Evolutionary conservation across 2,888 invertebrate species (phyloP).

Genomic region (Iselma pallidipennis): DNA sequence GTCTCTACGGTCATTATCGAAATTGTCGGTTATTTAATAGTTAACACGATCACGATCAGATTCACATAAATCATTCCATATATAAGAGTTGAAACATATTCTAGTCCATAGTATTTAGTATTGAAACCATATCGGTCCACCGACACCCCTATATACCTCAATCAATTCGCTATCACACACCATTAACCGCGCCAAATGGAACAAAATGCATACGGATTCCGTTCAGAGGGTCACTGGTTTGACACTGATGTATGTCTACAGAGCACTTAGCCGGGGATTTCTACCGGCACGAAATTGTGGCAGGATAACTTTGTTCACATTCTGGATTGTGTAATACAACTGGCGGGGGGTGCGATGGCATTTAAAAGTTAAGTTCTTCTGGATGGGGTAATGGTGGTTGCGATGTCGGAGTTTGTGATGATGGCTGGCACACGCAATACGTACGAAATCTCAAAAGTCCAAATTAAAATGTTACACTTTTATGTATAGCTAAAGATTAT

Average conservation of each 20-base stretch:
- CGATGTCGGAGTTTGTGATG: too few relatives aligned
- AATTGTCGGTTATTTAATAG: neutral
- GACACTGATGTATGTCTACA: constrained; percentile 38
- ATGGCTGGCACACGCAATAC: neutral
- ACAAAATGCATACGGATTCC: constrained; percentile 32
- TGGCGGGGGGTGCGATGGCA: too few relatives aligned
- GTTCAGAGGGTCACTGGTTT: constrained; percentile 28
- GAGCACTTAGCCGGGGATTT: constrained; percentile 34
- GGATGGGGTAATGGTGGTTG: too few relatives aligned
- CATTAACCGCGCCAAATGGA: constrained; percentile 32
- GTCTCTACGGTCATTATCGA: neutral
- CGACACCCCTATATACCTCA: constrained; percentile 22
- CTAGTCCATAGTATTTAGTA: constrained; percentile 11
- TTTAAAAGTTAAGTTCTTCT: too few relatives aligned
- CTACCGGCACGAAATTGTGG: constrained; percentile 22
- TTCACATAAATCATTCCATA: constrained; percentile 16
- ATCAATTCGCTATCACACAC: constrained; percentile 33
- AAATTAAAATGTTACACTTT: too few relatives aligned
- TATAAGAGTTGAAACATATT: constrained; percentile 15
- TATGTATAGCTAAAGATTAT: too few relatives aligned
- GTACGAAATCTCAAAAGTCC: too few relatives aligned
- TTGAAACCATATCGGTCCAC: constrained; percentile 8
- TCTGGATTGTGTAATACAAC: too few relatives aligned
- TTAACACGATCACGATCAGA: constrained; percentile 4
- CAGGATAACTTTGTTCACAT: constrained; percentile 17